These are phyloP conservation scores for Troilus luridus DNA, from an alignment of 2,888 invertebrate genomes.

Conservation along the genomic window DNA sequence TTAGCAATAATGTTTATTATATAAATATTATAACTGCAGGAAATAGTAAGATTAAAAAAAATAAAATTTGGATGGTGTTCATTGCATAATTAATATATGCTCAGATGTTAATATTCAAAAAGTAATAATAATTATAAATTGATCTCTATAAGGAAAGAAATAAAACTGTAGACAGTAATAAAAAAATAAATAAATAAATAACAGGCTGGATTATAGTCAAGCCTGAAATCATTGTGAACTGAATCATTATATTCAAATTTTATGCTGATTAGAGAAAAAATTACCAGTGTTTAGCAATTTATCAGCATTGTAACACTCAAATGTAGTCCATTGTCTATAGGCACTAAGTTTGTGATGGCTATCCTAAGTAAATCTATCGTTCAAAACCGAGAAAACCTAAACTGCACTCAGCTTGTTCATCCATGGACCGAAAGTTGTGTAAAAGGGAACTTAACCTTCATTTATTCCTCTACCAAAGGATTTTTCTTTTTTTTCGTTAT, in stretches of 20 bases:
- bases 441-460: neutral
- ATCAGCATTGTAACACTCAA: neutral
- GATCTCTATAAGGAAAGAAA: too few relatives aligned
- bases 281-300: constrained; percentile 1
- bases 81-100: neutral
- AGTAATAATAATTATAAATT: neutral
- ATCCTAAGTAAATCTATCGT: neutral
- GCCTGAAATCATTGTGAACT: neutral
- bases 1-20: too few relatives aligned
- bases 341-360: neutral
- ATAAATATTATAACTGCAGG: too few relatives aligned
- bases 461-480: neutral
- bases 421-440: constrained; percentile 4
- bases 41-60: neutral
- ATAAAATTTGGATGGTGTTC: neutral
- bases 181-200: neutral
- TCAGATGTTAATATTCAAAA: neutral
- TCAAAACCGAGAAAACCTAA: neutral
- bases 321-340: neutral
- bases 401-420: neutral
- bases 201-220: neutral
- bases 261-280: constrained; percentile 14
- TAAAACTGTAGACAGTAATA: neutral
- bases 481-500: neutral
- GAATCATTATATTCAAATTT: constrained; percentile 35